A percentile compares a stretch with the other conserved stretches of the same genome.
Evolutionary conservation across 2,797 vertebrate species (phyloP).

Genomic region (Botia almorhae): DNA sequence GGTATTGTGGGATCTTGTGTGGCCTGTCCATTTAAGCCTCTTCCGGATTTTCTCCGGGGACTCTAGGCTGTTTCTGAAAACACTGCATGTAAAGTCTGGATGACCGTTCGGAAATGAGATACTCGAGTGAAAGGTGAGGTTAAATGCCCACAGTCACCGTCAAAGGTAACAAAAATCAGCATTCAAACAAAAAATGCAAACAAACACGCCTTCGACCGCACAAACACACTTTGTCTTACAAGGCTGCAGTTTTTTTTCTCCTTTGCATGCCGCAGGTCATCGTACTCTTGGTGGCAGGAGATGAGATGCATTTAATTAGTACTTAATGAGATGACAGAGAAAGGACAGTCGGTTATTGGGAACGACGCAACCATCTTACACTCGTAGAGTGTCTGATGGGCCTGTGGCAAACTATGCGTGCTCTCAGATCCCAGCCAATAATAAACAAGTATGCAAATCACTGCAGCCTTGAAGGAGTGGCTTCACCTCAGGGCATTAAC

Average conservation of each 20-base stretch:
- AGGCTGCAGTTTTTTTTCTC: not conserved
- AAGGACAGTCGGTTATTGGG: constrained; percentile 47
- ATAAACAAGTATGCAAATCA: constrained; percentile 22
- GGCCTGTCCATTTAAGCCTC: not conserved
- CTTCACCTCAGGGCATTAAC: not conserved
- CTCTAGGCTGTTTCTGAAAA: constrained; percentile 12
- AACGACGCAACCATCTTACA: constrained; percentile 18
- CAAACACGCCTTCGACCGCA: constrained; percentile 4
- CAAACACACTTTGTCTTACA: constrained; percentile 18
- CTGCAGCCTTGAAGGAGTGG: not conserved
- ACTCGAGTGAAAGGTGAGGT: constrained; percentile 4
- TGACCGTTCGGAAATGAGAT: not conserved
- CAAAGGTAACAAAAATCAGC: constrained; percentile 27
- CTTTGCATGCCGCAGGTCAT: constrained; percentile 40
- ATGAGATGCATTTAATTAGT: constrained; percentile 64
- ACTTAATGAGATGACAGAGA: constrained; percentile 59
- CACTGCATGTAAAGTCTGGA: constrained; percentile 1
- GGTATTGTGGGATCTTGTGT: not conserved
- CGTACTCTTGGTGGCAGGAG: constrained; percentile 43
- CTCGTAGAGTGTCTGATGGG: constrained; percentile 43
- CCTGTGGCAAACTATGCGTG: constrained; percentile 11
- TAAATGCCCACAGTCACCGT: constrained; percentile 29
- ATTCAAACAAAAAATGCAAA: constrained; percentile 18
- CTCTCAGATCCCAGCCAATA: not conserved
- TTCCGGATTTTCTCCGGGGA: not conserved